Conservation (phyloP, 1,140 invertebrate species). For the Euborellia annulipes region DNA sequence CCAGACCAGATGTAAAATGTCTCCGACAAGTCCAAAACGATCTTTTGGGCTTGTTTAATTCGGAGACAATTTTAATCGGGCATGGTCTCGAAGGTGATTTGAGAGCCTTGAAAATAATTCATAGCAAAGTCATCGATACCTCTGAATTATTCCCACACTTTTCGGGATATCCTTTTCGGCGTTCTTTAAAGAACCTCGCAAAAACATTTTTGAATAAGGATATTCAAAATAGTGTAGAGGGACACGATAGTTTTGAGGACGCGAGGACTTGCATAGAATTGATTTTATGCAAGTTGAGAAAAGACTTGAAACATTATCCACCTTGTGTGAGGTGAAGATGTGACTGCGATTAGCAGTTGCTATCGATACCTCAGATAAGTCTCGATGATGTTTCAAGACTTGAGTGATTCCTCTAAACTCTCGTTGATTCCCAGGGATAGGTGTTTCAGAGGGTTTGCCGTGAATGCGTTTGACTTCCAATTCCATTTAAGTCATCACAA, state of each 20-base stretch:
- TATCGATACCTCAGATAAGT: no score
- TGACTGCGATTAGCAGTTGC: no score
- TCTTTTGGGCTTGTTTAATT: constrained; percentile 55
- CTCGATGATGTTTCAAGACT: no score
- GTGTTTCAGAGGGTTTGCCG: no score
- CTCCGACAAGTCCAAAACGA: constrained; percentile 71
- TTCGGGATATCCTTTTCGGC: constrained; percentile 55
- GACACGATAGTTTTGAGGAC: constrained; percentile 82
- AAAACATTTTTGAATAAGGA: constrained; percentile 47
- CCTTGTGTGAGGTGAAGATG: no score
- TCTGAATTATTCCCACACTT: constrained; percentile 68
- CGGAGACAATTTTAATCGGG: constrained; percentile 81
- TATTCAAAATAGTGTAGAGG: constrained; percentile 52
- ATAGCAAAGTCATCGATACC: constrained; percentile 76
- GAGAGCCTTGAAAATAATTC: constrained; percentile 67
- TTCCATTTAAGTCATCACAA: no score
- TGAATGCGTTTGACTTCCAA: no score
- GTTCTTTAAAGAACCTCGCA: constrained; percentile 61
- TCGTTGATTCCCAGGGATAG: no score
- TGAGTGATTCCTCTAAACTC: no score
- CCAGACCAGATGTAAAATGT: constrained; percentile 36
- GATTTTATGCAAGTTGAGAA: constrained; percentile 52
- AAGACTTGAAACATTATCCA: no score
- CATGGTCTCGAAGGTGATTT: constrained; percentile 92
- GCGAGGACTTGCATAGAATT: constrained; percentile 69